These are phyloP conservation scores for Metallyticus violacea DNA, from an alignment of 2,888 invertebrate species.

Conservation along the genomic window DNA sequence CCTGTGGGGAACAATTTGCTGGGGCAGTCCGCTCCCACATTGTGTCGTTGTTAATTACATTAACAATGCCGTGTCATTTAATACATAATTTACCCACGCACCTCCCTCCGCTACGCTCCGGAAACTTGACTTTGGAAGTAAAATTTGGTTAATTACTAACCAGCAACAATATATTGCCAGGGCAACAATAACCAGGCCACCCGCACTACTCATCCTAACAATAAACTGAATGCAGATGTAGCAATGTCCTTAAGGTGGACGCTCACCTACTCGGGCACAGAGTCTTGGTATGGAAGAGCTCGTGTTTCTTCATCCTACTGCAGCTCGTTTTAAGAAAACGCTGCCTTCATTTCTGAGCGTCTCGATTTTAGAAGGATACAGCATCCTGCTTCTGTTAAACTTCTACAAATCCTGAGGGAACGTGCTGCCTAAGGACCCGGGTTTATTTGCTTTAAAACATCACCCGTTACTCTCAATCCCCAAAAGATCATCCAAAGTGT, in stretches of 20 bases:
- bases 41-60: constrained; percentile 9
- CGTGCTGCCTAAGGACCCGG: no score
- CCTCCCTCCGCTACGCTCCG: background rate
- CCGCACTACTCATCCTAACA: background rate
- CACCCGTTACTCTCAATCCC: no score
- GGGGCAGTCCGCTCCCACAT: background rate
- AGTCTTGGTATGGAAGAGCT: no score
- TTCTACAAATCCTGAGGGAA: no score
- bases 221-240: background rate
- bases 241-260: background rate
- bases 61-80: constrained; percentile 15
- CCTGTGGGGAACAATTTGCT: constrained; percentile 15
- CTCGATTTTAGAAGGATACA: no score
- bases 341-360: no score
- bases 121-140: constrained; percentile 1
- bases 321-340: no score
- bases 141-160: constrained; percentile 10
- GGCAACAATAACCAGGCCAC: background rate
- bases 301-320: no score
- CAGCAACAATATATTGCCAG: background rate
- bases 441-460: no score
- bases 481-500: no score
- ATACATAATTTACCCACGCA: constrained; percentile 9
- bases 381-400: no score
- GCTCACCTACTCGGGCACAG: background rate